These are phyloP conservation scores for Apogon hyalosoma DNA, from an alignment of 2,797 vertebrate species.

Conservation along the genomic window DNA sequence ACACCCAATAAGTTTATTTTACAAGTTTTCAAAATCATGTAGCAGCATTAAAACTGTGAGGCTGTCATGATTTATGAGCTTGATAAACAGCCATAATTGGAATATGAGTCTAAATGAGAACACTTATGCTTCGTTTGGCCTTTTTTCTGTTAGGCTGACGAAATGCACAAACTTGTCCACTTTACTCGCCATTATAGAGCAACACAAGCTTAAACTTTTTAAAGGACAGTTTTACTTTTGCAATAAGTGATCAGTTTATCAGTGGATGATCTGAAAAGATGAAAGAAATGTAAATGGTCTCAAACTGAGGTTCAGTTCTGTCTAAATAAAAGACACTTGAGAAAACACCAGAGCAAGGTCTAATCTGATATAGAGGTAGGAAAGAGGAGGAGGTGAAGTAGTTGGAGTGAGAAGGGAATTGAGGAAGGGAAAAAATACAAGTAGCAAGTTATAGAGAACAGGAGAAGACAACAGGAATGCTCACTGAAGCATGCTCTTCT, in stretches of 20 bases:
- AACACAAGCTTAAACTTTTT: too few relatives aligned
- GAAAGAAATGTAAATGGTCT: constrained; percentile 50
- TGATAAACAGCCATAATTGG: too few relatives aligned
- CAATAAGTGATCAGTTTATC: constrained; percentile 67
- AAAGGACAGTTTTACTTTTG: constrained; percentile 35
- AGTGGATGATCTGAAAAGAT: constrained; percentile 61
- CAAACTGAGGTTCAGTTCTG: constrained; percentile 35
- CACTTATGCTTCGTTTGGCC: too few relatives aligned
- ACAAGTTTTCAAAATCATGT: too few relatives aligned
- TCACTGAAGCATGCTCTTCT: constrained; percentile 1
- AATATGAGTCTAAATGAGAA: too few relatives aligned
- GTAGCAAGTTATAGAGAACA: background rate
- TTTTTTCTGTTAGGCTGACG: too few relatives aligned
- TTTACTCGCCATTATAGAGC: constrained; percentile 18
- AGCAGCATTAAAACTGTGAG: too few relatives aligned
- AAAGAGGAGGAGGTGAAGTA: constrained; percentile 12
- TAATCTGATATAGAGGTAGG: constrained; percentile 34
- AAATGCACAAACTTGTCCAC: background rate
- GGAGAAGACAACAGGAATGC: constrained; percentile 6
- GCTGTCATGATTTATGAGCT: too few relatives aligned
- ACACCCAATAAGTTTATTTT: too few relatives aligned
- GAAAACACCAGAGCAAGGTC: constrained; percentile 46
- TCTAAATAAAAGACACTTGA: constrained; percentile 68
- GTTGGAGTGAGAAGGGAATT: background rate
- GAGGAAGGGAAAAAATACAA: background rate